Evolutionary conservation across 2,888 invertebrate species (phyloP).

Genomic region (Pammene fasciana): DNA sequence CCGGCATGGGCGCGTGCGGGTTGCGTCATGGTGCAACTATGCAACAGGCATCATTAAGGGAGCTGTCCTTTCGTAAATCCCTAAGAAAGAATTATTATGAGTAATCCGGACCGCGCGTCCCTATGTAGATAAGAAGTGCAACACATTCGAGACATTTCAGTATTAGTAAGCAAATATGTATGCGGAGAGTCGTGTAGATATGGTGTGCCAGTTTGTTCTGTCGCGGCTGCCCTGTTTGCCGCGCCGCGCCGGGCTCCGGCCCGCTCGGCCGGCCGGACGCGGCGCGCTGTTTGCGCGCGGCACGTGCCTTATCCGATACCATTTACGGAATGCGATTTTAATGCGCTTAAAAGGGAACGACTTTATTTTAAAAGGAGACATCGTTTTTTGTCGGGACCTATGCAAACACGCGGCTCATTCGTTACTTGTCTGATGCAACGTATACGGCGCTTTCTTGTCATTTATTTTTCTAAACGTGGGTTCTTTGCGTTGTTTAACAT

Average conservation of each 20-base stretch:
- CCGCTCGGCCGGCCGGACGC: conserved; percentile 36
- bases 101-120: conserved; percentile 33
- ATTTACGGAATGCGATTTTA: conserved; percentile 77
- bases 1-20: conserved; percentile 29
- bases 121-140: conserved; percentile 38
- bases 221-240: conserved; percentile 38
- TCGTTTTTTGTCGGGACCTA: conserved; percentile 62
- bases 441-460: conserved; percentile 29
- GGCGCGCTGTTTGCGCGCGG: conserved; percentile 51
- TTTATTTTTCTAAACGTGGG: conserved; percentile 18
- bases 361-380: conserved; percentile 64
- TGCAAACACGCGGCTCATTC: conserved; percentile 50
- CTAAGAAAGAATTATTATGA: conserved; percentile 34
- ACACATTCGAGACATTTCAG: conserved; percentile 39
- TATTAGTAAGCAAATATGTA: conserved; percentile 42
- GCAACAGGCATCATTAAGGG: conserved; percentile 27
- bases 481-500: background rate
- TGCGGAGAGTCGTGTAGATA: conserved; percentile 35
- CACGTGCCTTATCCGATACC: conserved; percentile 77
- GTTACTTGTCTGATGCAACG: conserved; percentile 43
- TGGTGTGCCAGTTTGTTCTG: conserved; percentile 40
- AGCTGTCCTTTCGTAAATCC: conserved; percentile 30
- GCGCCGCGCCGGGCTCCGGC: conserved; percentile 19
- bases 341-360: conserved; percentile 71
- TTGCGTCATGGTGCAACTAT: conserved; percentile 44